These are phyloP conservation scores for Isotomurus palustris DNA, from an alignment of 2,888 invertebrate genomes.

Conservation along the genomic window DNA sequence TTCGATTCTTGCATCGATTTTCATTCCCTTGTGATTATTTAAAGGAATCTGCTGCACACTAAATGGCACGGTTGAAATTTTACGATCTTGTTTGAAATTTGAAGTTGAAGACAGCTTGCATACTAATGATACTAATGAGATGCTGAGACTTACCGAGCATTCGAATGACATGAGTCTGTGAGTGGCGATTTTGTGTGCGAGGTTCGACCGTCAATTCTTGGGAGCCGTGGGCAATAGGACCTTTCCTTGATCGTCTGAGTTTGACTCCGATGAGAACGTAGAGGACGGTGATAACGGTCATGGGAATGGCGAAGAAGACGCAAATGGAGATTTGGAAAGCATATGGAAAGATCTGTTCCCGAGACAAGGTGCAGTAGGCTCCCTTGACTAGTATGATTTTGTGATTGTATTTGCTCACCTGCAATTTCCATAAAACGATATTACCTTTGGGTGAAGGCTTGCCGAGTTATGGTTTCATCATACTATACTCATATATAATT, in stretches of 20 bases:
- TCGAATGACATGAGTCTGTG: constrained; percentile 45
- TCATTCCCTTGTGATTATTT: too few relatives aligned
- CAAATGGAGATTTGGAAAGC: constrained; percentile 54
- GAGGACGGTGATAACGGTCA: constrained; percentile 77
- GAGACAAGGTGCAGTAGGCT: constrained; percentile 42
- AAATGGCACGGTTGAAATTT: too few relatives aligned
- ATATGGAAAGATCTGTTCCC: constrained; percentile 41
- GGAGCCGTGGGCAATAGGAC: constrained; percentile 29
- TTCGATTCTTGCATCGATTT: too few relatives aligned
- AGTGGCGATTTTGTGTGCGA: constrained; percentile 37
- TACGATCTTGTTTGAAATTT: too few relatives aligned
- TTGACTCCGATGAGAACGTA: constrained; percentile 73
- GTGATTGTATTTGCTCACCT: constrained; percentile 16
- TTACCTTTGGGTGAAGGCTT: too few relatives aligned
- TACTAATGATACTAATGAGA: too few relatives aligned
- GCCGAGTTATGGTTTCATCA: too few relatives aligned
- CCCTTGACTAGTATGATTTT: constrained; percentile 31
- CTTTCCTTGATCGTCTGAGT: constrained; percentile 57
- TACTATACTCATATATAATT: too few relatives aligned
- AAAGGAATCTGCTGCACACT: too few relatives aligned
- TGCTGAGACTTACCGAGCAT: constrained; percentile 40
- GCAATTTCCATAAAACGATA: too few relatives aligned
- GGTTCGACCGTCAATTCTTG: constrained; percentile 41
- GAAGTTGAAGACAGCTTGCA: too few relatives aligned
- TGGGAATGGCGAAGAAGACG: constrained; percentile 78